These are phyloP conservation scores for Drosophila meridiana DNA, from an alignment of 2,888 invertebrate genomes.

Conservation along the genomic window DNA sequence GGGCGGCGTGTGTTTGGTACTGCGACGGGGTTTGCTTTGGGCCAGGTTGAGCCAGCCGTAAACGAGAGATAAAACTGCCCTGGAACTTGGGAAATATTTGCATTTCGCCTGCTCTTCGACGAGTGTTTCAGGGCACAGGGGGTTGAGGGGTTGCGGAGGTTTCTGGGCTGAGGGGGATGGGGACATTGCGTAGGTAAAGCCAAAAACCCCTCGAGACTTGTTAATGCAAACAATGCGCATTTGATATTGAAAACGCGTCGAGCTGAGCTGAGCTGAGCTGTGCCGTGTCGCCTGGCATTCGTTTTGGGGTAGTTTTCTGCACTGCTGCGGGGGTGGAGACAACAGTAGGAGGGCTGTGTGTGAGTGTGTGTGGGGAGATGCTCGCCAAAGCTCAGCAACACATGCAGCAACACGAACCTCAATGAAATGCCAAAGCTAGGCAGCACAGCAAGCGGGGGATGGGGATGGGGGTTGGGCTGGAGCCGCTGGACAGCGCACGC, in stretches of 20 bases:
- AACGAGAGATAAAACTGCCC: constrained; percentile 49
- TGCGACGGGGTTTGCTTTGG: constrained; percentile 12
- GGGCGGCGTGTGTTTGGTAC: constrained; percentile 4
- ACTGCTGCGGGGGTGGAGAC: background rate
- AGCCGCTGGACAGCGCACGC: constrained; percentile 37
- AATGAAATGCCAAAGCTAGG: background rate
- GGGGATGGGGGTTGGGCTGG: background rate
- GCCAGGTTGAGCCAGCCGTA: constrained; percentile 8
- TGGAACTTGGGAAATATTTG: constrained; percentile 64
- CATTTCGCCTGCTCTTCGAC: constrained; percentile 56
- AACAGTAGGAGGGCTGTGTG: background rate
- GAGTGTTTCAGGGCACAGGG: background rate
- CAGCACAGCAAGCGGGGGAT: background rate
- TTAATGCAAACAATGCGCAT: constrained; percentile 82
- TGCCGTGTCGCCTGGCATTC: background rate
- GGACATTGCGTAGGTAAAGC: constrained; percentile 54
- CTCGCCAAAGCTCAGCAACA: constrained; percentile 55
- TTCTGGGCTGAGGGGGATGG: background rate
- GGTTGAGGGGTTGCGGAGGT: background rate
- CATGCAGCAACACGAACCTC: constrained; percentile 69
- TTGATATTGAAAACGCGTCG: constrained; percentile 66
- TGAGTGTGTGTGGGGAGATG: background rate
- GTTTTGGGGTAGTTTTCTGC: constrained; percentile 7
- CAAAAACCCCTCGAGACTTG: constrained; percentile 75
- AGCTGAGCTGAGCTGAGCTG: background rate